These are phyloP conservation scores for Dicentrarchus labrax DNA, from an alignment of 2,113 vertebrate species.

Conservation along the genomic window DNA sequence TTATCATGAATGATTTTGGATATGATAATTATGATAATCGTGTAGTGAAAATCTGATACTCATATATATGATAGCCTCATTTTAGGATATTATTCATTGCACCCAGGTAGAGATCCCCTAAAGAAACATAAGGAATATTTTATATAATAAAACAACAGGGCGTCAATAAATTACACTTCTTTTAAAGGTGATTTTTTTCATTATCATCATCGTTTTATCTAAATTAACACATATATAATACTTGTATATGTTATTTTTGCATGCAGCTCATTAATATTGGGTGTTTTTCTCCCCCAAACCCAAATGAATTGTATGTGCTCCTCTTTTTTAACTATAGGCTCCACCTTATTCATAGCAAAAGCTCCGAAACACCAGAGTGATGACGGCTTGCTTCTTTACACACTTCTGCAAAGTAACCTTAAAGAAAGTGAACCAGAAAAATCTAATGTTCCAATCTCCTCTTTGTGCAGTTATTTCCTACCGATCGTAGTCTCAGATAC, in stretches of 20 bases:
- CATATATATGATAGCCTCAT: no score
- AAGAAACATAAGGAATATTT: not conserved
- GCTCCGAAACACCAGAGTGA: no score
- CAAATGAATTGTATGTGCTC: no score
- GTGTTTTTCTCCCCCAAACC: no score
- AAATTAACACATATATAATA: not conserved
- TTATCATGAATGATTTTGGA: no score
- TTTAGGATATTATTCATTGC: not conserved
- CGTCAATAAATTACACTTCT: not conserved
- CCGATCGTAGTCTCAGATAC: conserved; percentile 10
- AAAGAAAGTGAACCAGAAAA: not conserved
- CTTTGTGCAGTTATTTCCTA: not conserved
- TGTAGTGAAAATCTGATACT: no score
- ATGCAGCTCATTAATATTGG: not conserved
- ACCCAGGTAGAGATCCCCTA: not conserved
- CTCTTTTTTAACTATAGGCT: no score
- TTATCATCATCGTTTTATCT: not conserved
- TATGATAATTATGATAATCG: no score
- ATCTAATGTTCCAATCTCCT: no score
- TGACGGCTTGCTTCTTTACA: no score
- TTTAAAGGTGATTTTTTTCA: not conserved
- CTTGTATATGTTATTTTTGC: not conserved
- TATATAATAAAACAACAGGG: not conserved
- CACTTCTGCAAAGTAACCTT: not conserved
- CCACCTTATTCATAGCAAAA: no score